Base-by-base conservation (phyloP, 2,797 vertebrate species). In the Tiaroga cobitis region DNA sequence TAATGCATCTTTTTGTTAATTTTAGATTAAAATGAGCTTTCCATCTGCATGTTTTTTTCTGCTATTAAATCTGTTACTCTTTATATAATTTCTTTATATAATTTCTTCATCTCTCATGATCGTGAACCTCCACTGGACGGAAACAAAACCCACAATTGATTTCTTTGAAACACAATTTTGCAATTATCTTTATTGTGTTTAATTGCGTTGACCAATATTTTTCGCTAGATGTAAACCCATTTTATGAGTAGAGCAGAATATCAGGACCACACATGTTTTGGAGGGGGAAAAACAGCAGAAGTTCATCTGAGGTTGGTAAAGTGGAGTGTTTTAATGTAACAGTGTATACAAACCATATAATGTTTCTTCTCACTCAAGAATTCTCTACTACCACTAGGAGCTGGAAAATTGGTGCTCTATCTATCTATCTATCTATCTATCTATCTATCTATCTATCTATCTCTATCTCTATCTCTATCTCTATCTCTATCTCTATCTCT, bases 131-230 rank as follows among this genome's bases (percentile, higher is more conserved):
- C 21, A 34, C n/a, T 56, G 34, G 26, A 65, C 8, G 5, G 1
- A 29, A 2, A 61, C 11, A 11, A n/a, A 37, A 37, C 19, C 4
- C 1, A 37, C 21, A 26, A 19, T 26, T 81, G 8, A 34, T 37
- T 68, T n/a, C 54, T 84, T 76, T 78, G 61, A 77, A 43, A 82
- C 65, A 65, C 39, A 82, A 82, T 56, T 68, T 37, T 34, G 41
- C 79, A 74, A 82, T 89, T 87, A 85, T 54, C 68, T 74, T 77
- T 85, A 87, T 79, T 87, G 69, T 49, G 49, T 84, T 85, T 76
- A 63, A 85, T 24, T 70, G 49, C 32, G 8, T 72, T 82, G 24
- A 13, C 19, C 41, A n/a, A 51, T 78, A 54, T 51, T 29, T 43
- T 77, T 82, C 80, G n/a, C 43, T 56, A 18, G 54, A 37, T 83